Conservation (phyloP, 2,888 invertebrate species). For the Drosophila gaucha region DNA sequence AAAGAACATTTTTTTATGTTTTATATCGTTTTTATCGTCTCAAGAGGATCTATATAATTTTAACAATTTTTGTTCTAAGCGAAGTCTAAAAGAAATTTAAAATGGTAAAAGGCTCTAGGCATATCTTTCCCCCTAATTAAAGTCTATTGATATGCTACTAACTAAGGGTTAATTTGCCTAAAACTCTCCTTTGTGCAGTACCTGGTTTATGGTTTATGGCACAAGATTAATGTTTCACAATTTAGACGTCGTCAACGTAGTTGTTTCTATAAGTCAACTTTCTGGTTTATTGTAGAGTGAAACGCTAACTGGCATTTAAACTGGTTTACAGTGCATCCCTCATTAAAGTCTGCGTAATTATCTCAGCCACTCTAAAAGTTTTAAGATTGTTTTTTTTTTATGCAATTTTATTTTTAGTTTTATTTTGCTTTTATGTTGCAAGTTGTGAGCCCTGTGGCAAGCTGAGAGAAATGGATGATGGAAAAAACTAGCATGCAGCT, state of each 20-base stretch:
- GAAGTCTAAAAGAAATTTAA: no score
- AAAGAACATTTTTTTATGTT: no score
- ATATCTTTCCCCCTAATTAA: no score
- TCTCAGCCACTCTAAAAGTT: slow-evolving; percentile 5
- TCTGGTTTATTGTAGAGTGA: slow-evolving; percentile 1
- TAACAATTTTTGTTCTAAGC: no score
- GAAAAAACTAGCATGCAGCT: slow-evolving; percentile 35
- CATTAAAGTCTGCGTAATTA: slow-evolving; percentile 17
- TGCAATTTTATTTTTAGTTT: slow-evolving; percentile 21
- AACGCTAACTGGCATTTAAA: slow-evolving; percentile 26
- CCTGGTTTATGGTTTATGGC: no score
- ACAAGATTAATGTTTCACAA: background rate
- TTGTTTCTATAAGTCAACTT: background rate
- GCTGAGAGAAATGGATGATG: background rate
- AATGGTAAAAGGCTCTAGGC: no score
- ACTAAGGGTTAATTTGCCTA: no score
- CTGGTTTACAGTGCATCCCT: slow-evolving; percentile 41
- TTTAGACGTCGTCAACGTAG: background rate
- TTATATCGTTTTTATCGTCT: no score
- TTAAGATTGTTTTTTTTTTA: slow-evolving; percentile 16
- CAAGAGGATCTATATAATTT: no score
- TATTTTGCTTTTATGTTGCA: slow-evolving; percentile 26
- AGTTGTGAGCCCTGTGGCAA: slow-evolving; percentile 36
- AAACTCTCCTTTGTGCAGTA: background rate
- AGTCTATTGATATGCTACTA: no score